Percentiles rank a stretch among this genome's conserved stretches.
These are phyloP conservation scores for Synodontis membranacea DNA, from an alignment of 2,113 vertebrate species.

Conservation along the genomic window DNA sequence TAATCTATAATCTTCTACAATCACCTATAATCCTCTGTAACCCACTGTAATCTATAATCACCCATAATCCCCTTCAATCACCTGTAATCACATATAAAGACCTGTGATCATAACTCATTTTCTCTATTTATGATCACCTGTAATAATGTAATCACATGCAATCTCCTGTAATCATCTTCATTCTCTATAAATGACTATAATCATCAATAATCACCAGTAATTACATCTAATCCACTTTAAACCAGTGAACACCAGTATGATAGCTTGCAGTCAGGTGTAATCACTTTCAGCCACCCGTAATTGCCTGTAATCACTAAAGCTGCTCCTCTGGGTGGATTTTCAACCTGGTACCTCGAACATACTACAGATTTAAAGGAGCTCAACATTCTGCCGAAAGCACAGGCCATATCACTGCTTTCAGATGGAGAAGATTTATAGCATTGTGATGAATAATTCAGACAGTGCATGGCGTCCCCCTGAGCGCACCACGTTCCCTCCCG, in stretches of 20 bases:
- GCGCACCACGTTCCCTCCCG: neutral
- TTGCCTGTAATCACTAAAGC: neutral
- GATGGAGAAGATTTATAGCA: constrained; percentile 49
- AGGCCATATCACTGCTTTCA: constrained; percentile 41
- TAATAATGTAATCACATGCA: neutral
- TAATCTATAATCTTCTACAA: neutral
- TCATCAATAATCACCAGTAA: neutral
- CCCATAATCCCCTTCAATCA: neutral
- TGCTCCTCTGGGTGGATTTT: constrained; percentile 21
- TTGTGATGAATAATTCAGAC: constrained; percentile 53
- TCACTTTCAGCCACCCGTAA: neutral
- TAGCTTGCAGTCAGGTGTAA: neutral
- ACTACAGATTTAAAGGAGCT: constrained; percentile 12
- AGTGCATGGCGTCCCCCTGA: constrained; percentile 21
- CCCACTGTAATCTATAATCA: neutral
- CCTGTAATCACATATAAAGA: neutral
- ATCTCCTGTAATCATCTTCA: neutral
- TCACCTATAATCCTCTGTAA: neutral
- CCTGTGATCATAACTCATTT: neutral
- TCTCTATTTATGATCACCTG: neutral
- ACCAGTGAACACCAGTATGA: too few species aligned
- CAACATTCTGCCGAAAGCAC: constrained; percentile 39
- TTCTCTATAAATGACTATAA: neutral
- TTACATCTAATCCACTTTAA: neutral
- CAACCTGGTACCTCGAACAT: neutral